Percentiles rank a stretch among this genome's conserved stretches.
These are phyloP conservation scores for Ectropis crepuscularia DNA, from an alignment of 2,888 invertebrate species.

Conservation along the genomic window DNA sequence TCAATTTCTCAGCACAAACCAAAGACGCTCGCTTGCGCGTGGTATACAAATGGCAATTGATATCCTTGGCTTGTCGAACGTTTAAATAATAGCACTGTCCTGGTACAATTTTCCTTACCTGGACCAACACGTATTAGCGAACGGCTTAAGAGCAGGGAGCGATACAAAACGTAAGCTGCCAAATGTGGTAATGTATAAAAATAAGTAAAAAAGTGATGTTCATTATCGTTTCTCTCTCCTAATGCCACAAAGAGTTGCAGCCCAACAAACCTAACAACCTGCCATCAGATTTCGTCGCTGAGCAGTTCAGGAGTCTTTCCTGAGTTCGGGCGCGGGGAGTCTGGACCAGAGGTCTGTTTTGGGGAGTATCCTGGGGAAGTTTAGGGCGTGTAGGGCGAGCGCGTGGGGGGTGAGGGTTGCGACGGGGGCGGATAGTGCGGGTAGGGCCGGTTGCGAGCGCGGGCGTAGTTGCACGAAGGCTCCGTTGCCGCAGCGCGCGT, in stretches of 20 bases:
- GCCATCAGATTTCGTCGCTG: background rate
- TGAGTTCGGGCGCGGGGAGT: slow-evolving; percentile 63
- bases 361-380: slow-evolving; percentile 72
- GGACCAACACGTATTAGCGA: too few relatives aligned
- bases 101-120: too few relatives aligned
- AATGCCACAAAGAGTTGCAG: background rate
- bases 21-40: too few relatives aligned
- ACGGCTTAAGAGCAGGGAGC: too few relatives aligned
- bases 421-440: slow-evolving; percentile 60
- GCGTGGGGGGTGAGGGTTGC: slow-evolving; percentile 64
- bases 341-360: slow-evolving; percentile 76
- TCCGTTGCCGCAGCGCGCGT: slow-evolving; percentile 79
- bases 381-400: slow-evolving; percentile 70
- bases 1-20: too few relatives aligned
- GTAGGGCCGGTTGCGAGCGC: slow-evolving; percentile 49
- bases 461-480: slow-evolving; percentile 78
- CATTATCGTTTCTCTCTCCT: background rate
- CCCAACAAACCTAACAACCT: background rate
- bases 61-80: too few relatives aligned
- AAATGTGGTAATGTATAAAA: background rate
- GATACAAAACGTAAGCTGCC: background rate
- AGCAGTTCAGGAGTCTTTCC: slow-evolving; percentile 58
- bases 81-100: too few relatives aligned
- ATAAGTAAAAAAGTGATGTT: background rate
- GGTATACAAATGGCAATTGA: too few relatives aligned